Evolutionary conservation across 2,888 invertebrate species (phyloP), one percentile per base, ranked within the genome.

Genomic region (Agrochola lychnidis): DNA sequence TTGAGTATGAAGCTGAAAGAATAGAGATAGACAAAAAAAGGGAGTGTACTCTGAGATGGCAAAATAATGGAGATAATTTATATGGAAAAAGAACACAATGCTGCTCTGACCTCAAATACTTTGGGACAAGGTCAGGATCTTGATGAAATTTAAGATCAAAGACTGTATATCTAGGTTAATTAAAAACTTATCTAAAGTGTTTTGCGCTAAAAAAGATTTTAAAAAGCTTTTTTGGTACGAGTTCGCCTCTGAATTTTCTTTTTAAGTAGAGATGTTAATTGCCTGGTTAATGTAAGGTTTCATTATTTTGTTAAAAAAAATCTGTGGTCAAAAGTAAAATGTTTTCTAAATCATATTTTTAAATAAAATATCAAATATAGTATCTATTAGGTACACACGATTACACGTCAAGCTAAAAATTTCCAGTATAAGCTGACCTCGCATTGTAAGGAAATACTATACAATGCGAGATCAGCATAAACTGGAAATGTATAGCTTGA

Each of bases 141-240:
- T 63, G 16, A 48, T 45, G 42, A 57, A 48, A 9, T 64, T 53
- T n/a, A 63, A 74, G 51, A 53, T 59, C 25, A 64, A 61, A 59
- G 45, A 25, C 40, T 64, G 19, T 7, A 70, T 40, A 67, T 62
- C 22, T 56, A 67, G 40, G 61, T 73, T 83, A 83, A 83, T 81
- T 81, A 73, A 81, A 83, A 83, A 53, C n/a, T 62, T 79, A 83
- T 81, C 73, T 70, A 5, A 66, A 76, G 64, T 59, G 40, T 62
- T 59, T 69, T 70, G 56, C n/a, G 40, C 14, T 45, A 25, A 69
- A 14, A 14, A 48, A 67, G 14, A 30, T 25, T 53, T 19, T 42
- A 59, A 57, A 64, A 62, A 19, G 2, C 25, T 45, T 30, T 57
- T 42, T 57, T 48, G 25, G 25, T 36, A 67, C 7, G 16, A 57